Percentiles rank a stretch among this genome's conserved stretches.
Conservation (phyloP, 1,140 invertebrate species). For the Plectus sambesii region DNA sequence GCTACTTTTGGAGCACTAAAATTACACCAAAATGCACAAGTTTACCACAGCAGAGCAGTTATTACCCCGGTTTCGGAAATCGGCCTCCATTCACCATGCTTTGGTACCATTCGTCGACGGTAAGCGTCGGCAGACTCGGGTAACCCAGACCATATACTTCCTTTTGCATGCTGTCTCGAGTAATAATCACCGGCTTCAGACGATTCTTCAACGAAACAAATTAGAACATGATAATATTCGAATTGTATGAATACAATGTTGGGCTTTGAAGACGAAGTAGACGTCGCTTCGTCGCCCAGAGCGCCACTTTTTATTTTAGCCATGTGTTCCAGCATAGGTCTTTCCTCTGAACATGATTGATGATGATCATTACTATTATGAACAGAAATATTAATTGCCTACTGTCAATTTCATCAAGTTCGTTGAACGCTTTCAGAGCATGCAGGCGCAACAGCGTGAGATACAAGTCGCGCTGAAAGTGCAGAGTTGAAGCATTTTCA, state of each 20-base stretch:
- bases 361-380: conserved; percentile 8
- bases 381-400: conserved; percentile 19
- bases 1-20: conserved; percentile 25
- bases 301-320: conserved; percentile 11
- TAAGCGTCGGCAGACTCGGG: conserved; percentile 76
- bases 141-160: conserved; percentile 85
- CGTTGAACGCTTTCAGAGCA: conserved; percentile 58
- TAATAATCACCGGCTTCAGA: conserved; percentile 82
- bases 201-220: conserved; percentile 43
- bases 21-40: no score
- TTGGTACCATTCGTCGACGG: conserved; percentile 89
- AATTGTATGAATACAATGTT: background rate
- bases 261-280: background rate
- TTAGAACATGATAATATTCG: conserved; percentile 7
- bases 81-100: conserved; percentile 67
- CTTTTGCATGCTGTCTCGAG: conserved; percentile 74
- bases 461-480: conserved; percentile 21
- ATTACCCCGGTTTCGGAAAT: no score
- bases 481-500: no score
- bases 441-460: conserved; percentile 22
- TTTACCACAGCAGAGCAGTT: no score
- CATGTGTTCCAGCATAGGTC: conserved; percentile 35
- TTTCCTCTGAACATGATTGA: conserved; percentile 28
- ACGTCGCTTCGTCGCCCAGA: background rate
- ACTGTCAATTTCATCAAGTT: conserved; percentile 55